Base-by-base conservation (phyloP, 2,113 vertebrate genomes). In the Bufo bufo region DNA sequence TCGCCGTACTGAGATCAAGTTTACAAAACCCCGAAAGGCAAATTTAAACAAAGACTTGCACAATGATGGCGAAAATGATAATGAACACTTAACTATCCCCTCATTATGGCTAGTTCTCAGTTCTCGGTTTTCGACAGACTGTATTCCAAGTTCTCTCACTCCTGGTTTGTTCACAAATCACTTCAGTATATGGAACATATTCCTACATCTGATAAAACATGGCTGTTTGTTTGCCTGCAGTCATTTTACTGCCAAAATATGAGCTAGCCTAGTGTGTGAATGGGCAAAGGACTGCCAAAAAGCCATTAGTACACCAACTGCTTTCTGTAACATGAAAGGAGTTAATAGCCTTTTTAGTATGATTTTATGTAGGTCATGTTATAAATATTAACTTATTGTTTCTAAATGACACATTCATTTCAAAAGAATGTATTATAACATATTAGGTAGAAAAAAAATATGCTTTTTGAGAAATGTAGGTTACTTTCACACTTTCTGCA, bases 121-220 rank as follows among this genome's bases (percentile, higher is more conserved):
- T 20, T 33, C 33, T 45, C 8, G 58, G 43, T 81, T 58, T 61
- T 12, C 47, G 56, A 61, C 14, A 63, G 72, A 20, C 47, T 50
- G 58, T 66, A 52, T 52, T 20, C 20, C 82, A 71, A 50, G 49
- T 69, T 7, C 11, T 50, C 47, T 66, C 17, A 66, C 7, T 19
- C 49, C 20, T 56, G n/a, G n/a, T 33, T 72, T 52, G 49, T 33
- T 45, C 47, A 65, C 61, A 84, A 72, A 71, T 71, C n/a, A 33
- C 63, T 50, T 69, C 65, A 69, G 52, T 71, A 71, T 69, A 20
- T 8, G 47, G 4, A 75, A 75, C 72, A 75, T 75, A 84, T 84
- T 84, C 56, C 50, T 84, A 69, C n/a, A 33, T 84, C 50, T 72
- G 59, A 72, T 71, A n/a, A 66, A 84, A 47, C 82, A 72, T 84